Conservation (phyloP, 2,888 invertebrate genomes). For the Drosophila kuntzei region DNA sequence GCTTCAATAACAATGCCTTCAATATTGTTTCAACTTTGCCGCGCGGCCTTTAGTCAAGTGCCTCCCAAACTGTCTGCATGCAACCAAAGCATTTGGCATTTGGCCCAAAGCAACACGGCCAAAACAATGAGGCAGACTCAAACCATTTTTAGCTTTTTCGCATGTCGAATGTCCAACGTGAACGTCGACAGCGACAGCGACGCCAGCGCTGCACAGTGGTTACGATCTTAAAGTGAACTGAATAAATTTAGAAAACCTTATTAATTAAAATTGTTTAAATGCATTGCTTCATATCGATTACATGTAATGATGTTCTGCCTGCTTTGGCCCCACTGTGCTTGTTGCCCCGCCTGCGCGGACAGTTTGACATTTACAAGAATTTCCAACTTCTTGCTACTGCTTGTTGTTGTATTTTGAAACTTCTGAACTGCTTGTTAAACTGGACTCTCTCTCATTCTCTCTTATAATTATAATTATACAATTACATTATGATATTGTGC, state of each 20-base stretch:
- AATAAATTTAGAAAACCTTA: not conserved
- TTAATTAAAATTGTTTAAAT: not conserved
- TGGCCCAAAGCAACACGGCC: constrained; percentile 46
- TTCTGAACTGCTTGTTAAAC: constrained; percentile 18
- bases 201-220: constrained; percentile 50
- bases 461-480: constrained; percentile 49
- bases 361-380: constrained; percentile 70
- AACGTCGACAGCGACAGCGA: too few species aligned
- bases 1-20: constrained; percentile 1
- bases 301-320: not conserved
- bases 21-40: constrained; percentile 67
- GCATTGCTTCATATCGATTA: not conserved
- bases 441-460: not conserved
- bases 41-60: constrained; percentile 63
- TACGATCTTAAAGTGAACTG: not conserved
- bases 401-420: too few species aligned
- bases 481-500: constrained; percentile 13
- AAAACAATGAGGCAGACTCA: constrained; percentile 39
- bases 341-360: constrained; percentile 12
- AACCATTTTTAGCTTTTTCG: constrained; percentile 47
- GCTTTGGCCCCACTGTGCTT: constrained; percentile 42
- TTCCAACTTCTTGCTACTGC: constrained; percentile 22
- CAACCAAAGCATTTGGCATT: constrained; percentile 52
- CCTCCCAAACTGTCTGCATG: constrained; percentile 64
- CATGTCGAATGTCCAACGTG: constrained; percentile 43